phyloP scores from a whole-genome alignment of 2,888 invertebrate genomes.

The Biston stratarius region DNA sequence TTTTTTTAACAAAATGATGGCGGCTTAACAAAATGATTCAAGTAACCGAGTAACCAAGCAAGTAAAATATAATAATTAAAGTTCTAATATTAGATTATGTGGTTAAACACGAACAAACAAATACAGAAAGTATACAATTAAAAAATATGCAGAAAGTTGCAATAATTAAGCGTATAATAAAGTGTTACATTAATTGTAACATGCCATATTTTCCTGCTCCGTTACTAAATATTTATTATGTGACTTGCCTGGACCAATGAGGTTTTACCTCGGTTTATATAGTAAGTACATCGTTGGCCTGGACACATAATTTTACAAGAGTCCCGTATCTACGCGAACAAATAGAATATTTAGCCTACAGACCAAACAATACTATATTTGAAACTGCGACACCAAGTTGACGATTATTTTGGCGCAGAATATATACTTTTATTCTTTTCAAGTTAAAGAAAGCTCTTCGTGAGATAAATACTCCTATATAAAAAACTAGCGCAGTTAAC shows the following conservation, averaged over 20 bases:
- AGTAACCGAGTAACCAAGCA: too few relatives aligned
- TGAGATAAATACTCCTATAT: not conserved
- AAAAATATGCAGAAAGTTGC: too few relatives aligned
- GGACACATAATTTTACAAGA: not conserved
- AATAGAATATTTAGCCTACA: conserved; percentile 2
- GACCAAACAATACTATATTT: conserved; percentile 1
- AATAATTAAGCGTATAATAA: too few relatives aligned
- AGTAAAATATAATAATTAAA: too few relatives aligned
- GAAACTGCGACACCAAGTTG: not conserved
- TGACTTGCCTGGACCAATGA: conserved; percentile 4
- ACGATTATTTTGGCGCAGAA: not conserved
- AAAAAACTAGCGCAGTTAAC: too few relatives aligned
- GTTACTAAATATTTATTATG: conserved; percentile 1
- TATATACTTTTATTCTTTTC: not conserved
- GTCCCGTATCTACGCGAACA: not conserved
- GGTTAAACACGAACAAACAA: too few relatives aligned
- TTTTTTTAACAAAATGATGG: too few relatives aligned
- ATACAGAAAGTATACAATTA: too few relatives aligned
- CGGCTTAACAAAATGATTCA: too few relatives aligned
- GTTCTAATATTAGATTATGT: too few relatives aligned
- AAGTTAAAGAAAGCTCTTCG: not conserved
- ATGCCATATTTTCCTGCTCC: not conserved
- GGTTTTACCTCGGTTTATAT: too few relatives aligned
- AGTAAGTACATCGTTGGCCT: conserved; percentile 13
- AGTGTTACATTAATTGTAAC: not conserved